Base-by-base conservation (phyloP, 1,140 invertebrate genomes). In the Sarcophaga peregrina region DNA sequence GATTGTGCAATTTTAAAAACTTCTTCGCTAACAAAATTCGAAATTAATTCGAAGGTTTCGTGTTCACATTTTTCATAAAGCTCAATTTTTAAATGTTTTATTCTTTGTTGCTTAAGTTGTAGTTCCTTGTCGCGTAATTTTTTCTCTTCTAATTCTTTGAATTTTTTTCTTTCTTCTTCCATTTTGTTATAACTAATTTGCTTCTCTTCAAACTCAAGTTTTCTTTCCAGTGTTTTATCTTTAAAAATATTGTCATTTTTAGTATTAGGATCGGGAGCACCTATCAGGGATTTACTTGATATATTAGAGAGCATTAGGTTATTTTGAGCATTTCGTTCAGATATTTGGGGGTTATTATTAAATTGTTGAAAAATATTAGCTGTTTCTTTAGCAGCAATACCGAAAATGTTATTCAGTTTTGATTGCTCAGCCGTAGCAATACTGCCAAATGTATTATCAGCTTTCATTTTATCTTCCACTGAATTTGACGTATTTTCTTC, bases 311-410 rank as follows among this genome's bases (percentile, higher is more conserved):
- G 20, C 25, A 37, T 37, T 37, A 37, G 4, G 25, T 37, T 37
- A 37, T 37, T 37, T 37, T 37, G 25, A 25, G 0, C 7, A 2
- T 7, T 52, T 46, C 76, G 76, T 7, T 15, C 20, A 8, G 58
- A 15, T 13, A 83, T n/a, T 47, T 45, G 46, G 0, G 83, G 80
- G n/a, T 45, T 47, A 2, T 17, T 62, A 13, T 83, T 58, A 50
- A 83, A 83, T 20, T 82, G 80, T 47, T 83, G 83, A 8, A 82
- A 82, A 52, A 82, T 76, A 5, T 54, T 78, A 5, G 50, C 81
- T 1, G 81, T 82, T 46, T 81, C 54, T 72, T 82, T 83, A 2
- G 72, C 83, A 20, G 52, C 83, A 48, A 10, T 25, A 45, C 83
- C 58, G 50, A 82, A 83, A 48, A 83, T 83, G 52, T 72, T 83